Percentiles rank a stretch among this genome's conserved stretches.
Evolutionary conservation across 2,113 vertebrate genomes (phyloP).

Genomic region (Etia nguti): DNA sequence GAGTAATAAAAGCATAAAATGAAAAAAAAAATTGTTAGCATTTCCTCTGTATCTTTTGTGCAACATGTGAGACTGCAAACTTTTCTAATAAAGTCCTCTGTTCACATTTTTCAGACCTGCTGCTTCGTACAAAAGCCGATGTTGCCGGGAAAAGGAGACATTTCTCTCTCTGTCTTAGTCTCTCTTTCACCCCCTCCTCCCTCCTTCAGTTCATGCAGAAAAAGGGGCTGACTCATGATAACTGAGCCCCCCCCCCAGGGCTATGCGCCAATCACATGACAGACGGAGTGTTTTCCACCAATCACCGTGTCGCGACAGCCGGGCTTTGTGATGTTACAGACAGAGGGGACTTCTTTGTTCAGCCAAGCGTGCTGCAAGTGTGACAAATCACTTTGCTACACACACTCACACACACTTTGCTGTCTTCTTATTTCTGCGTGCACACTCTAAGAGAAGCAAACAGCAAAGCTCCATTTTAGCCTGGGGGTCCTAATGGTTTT

Average conservation of each 20-base stretch:
- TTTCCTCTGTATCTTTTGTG: constrained; percentile 46
- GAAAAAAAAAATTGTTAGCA: constrained; percentile 11
- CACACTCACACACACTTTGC: not conserved
- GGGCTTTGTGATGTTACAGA: constrained; percentile 4
- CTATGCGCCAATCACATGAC: constrained; percentile 50
- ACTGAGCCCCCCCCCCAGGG: constrained; percentile 1
- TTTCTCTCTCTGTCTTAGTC: not conserved
- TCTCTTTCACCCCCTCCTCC: not conserved
- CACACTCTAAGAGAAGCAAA: not conserved
- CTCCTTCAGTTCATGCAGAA: not conserved
- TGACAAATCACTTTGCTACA: constrained; percentile 48
- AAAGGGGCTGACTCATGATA: constrained; percentile 57
- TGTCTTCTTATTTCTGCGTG: not conserved
- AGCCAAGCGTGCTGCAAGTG: constrained; percentile 49
- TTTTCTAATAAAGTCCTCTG: constrained; percentile 61
- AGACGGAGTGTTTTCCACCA: constrained; percentile 10
- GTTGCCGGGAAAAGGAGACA: not conserved
- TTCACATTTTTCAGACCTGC: not conserved
- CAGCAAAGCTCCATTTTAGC: constrained; percentile 4
- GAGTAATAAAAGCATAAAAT: constrained; percentile 5
- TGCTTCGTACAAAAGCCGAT: not conserved
- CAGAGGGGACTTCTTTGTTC: constrained; percentile 54
- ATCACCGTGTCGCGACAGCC: not conserved
- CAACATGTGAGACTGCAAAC: constrained; percentile 4
- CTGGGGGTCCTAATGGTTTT: constrained; percentile 41